A percentile compares a stretch with the other conserved stretches of the same genome.
These are phyloP conservation scores for Carassius carassius DNA, from an alignment of 2,113 vertebrate genomes.

Conservation along the genomic window DNA sequence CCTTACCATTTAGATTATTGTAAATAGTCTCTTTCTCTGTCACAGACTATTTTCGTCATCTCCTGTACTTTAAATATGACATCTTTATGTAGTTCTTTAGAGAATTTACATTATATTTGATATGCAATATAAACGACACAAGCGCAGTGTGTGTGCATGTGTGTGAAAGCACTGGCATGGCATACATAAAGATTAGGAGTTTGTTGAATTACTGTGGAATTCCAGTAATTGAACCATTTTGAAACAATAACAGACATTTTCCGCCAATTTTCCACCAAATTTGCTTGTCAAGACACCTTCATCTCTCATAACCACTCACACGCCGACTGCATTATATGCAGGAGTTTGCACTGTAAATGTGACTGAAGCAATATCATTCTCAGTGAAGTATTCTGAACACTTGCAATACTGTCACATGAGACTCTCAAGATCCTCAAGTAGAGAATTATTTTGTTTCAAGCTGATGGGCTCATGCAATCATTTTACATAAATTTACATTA, in stretches of 20 bases:
- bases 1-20: constrained; percentile 49
- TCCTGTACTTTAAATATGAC: background rate
- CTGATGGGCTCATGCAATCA: background rate
- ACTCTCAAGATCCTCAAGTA: constrained; percentile 3
- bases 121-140: background rate
- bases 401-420: background rate
- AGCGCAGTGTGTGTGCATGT: background rate
- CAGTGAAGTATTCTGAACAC: background rate
- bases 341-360: background rate
- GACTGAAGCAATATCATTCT: constrained; percentile 1
- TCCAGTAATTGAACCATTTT: constrained; percentile 17
- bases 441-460: background rate
- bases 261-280: constrained; percentile 13
- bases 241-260: constrained; percentile 34
- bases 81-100: background rate
- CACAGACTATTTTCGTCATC: constrained; percentile 2
- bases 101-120: background rate
- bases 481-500: constrained; percentile 15
- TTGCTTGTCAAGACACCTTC: constrained; percentile 8
- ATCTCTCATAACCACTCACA: constrained; percentile 2
- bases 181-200: constrained; percentile 6
- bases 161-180: background rate
- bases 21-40: constrained; percentile 25
- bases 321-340: background rate
- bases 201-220: constrained; percentile 33